These are phyloP conservation scores for Palythoa caribaeorum DNA, from an alignment of 92 coral and sea anemone species.

Conservation along the genomic window DNA sequence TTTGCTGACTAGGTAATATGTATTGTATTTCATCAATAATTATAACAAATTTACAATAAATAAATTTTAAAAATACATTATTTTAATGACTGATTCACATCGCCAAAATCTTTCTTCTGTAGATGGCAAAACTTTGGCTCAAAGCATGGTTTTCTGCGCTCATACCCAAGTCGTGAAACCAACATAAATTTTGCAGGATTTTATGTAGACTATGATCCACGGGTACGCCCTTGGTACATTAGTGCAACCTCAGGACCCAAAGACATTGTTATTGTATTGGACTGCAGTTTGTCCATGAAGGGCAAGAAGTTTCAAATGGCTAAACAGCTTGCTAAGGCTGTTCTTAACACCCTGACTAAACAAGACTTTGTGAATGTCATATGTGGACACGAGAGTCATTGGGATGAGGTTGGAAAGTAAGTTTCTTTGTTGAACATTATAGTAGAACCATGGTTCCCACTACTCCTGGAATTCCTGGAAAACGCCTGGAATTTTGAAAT, in stretches of 20 bases:
- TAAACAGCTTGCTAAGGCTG: constrained; percentile 94
- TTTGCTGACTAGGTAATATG: too few species aligned
- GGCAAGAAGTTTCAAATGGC: constrained; percentile 96
- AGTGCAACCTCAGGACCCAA: constrained; percentile 99
- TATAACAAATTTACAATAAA: neutral
- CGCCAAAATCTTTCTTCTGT: neutral
- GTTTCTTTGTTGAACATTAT: constrained; percentile 16
- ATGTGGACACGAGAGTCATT: constrained; percentile 93
- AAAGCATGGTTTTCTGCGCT: constrained; percentile 83
- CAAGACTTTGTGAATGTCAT: constrained; percentile 98
- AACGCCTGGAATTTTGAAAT: too few species aligned
- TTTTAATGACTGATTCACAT: neutral
- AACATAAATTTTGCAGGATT: constrained; percentile 97
- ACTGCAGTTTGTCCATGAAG: constrained; percentile 95
- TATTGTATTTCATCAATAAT: neutral
- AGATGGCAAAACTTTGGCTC: constrained; percentile 99
- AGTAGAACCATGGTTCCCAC: too few species aligned
- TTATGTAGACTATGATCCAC: constrained; percentile 96
- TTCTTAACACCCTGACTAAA: constrained; percentile 91
- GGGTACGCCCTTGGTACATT: constrained; percentile 97
- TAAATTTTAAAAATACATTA: neutral
- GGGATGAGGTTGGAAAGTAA: constrained; percentile 99
- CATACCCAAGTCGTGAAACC: constrained; percentile 96
- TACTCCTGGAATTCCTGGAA: too few species aligned
- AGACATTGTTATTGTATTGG: constrained; percentile 93